These are phyloP conservation scores for Taeniopygia guttata DNA, from an alignment of 2,797 vertebrate species.

Conservation along the genomic window DNA sequence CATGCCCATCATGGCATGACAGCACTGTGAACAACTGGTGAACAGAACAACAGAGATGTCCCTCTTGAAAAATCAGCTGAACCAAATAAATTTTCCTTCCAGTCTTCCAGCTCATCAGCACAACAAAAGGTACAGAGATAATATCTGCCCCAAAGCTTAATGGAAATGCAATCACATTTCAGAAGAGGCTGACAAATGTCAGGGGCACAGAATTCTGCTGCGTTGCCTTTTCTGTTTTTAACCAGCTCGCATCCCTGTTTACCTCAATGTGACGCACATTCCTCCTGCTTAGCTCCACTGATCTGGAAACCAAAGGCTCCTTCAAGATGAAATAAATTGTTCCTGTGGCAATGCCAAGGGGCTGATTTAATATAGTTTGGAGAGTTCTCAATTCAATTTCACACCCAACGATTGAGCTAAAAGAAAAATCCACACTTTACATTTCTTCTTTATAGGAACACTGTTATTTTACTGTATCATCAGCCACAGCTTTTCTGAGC, in stretches of 20 bases:
- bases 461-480: conserved; percentile 2
- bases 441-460: conserved; percentile 11
- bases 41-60: background rate
- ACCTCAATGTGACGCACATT: conserved; percentile 54
- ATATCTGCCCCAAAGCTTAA: conserved; percentile 43
- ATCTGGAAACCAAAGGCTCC: conserved; percentile 64
- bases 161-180: background rate
- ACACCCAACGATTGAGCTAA: conserved; percentile 31
- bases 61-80: background rate
- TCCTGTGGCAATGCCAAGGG: conserved; percentile 48
- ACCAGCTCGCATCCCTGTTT: conserved; percentile 52
- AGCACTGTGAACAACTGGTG: background rate
- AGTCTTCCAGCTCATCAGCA: background rate
- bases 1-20: background rate
- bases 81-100: background rate
- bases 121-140: background rate
- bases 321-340: conserved; percentile 62
- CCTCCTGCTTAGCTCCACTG: conserved; percentile 44
- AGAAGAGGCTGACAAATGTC: conserved; percentile 30
- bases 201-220: background rate
- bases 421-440: conserved; percentile 46
- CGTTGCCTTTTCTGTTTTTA: conserved; percentile 46
- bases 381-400: conserved; percentile 61
- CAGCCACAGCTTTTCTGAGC: background rate
- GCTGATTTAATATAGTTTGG: conserved; percentile 51